Conservation (phyloP, 2,113 vertebrate genomes). For the Siniperca knerii region DNA sequence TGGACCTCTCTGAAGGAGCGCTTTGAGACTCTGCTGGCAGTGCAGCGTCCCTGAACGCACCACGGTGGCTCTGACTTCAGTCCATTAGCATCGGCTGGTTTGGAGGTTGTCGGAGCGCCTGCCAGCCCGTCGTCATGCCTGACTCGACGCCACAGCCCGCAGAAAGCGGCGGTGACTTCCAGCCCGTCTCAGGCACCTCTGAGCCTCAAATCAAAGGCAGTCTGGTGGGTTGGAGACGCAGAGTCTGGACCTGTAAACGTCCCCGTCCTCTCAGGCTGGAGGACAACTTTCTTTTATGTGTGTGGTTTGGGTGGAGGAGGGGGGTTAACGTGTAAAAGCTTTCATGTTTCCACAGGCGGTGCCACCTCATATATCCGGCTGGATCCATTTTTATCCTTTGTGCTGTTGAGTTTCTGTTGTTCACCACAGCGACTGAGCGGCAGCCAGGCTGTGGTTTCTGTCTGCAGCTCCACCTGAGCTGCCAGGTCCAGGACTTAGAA, state of each 20-base stretch:
- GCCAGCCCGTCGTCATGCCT: slow-evolving; percentile 90
- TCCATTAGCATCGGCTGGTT: slow-evolving; percentile 26
- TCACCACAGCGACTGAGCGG: slow-evolving; percentile 89
- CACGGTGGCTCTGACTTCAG: slow-evolving; percentile 40
- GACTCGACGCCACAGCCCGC: slow-evolving; percentile 92
- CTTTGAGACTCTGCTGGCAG: slow-evolving; percentile 90
- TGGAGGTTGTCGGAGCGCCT: slow-evolving; percentile 83
- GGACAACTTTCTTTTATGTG: slow-evolving; percentile 77
- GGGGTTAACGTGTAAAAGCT: slow-evolving; percentile 87
- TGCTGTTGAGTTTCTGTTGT: slow-evolving; percentile 76
- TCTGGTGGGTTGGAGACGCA: slow-evolving; percentile 85
- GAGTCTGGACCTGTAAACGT: slow-evolving; percentile 89
- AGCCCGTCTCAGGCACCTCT: slow-evolving; percentile 90
- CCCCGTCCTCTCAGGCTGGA: slow-evolving; percentile 89
- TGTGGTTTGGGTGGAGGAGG: slow-evolving; percentile 63
- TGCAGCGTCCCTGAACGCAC: slow-evolving; percentile 38
- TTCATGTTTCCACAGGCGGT: slow-evolving; percentile 96
- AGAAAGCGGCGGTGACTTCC: slow-evolving; percentile 87
- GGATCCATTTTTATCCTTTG: slow-evolving; percentile 95
- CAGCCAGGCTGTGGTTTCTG: slow-evolving; percentile 90
- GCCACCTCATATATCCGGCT: slow-evolving; percentile 95
- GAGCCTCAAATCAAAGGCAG: slow-evolving; percentile 90
- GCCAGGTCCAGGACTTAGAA: slow-evolving; percentile 89
- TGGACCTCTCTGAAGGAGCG: slow-evolving; percentile 88
- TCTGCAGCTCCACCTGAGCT: slow-evolving; percentile 91